Conservation (phyloP, 2,113 vertebrate genomes). For the Eurypyga helias region DNA sequence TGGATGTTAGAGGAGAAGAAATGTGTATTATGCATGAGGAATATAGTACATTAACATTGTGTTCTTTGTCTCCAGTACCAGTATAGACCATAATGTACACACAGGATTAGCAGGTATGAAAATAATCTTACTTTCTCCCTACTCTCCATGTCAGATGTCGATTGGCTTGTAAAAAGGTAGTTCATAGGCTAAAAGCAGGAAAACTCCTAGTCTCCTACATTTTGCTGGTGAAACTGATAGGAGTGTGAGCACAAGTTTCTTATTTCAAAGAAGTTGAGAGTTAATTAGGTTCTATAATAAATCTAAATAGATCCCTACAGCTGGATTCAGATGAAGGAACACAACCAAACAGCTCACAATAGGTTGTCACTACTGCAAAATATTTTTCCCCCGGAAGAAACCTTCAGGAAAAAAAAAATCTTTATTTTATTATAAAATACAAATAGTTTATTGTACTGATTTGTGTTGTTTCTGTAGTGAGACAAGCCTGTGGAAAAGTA, state of each 20-base stretch:
- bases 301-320: background rate
- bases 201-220: constrained; percentile 29
- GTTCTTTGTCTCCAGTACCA: background rate
- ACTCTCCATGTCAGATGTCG: background rate
- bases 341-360: background rate
- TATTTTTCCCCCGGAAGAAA: background rate
- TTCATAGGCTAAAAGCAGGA: constrained; percentile 33
- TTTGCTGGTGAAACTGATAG: constrained; percentile 28
- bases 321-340: constrained; percentile 28
- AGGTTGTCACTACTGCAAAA: constrained; percentile 23
- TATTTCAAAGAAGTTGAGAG: constrained; percentile 26
- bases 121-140: background rate
- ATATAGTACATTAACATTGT: background rate
- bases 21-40: background rate
- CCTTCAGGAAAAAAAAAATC: constrained; percentile 57
- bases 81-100: background rate
- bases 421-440: constrained; percentile 59
- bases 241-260: background rate
- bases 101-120: background rate
- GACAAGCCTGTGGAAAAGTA: constrained; percentile 32
- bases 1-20: background rate
- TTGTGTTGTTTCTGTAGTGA: constrained; percentile 32
- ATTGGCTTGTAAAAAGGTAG: background rate
- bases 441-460: constrained; percentile 35
- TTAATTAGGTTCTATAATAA: constrained; percentile 22